Conservation (phyloP, 2,797 vertebrate genomes). For the Falco berigora region DNA sequence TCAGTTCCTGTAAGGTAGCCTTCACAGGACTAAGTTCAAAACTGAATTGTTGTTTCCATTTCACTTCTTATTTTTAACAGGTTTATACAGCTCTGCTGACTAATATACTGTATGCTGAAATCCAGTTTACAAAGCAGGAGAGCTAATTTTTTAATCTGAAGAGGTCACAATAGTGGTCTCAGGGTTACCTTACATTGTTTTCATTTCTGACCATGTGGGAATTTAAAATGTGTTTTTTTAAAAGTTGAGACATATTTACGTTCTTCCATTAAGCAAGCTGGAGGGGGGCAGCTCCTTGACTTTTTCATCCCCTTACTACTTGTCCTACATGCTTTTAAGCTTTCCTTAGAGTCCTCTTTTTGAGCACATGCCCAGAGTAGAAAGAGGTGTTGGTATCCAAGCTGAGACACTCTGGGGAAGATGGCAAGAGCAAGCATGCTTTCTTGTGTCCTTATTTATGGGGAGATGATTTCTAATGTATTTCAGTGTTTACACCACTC, state of each 20-base stretch:
- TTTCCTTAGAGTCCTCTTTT: neutral
- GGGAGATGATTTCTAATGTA: neutral
- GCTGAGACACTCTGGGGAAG: neutral
- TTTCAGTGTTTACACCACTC: neutral
- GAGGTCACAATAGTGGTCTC: neutral
- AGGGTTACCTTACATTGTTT: neutral
- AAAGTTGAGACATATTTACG: neutral
- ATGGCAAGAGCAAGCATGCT: neutral
- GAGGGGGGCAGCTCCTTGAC: neutral
- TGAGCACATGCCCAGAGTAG: neutral
- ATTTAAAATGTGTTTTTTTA: neutral
- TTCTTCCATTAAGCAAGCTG: neutral
- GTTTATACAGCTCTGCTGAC: neutral
- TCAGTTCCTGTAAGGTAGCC: neutral
- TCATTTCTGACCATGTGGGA: neutral
- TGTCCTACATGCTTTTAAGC: neutral
- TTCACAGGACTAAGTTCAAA: neutral
- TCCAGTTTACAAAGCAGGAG: neutral
- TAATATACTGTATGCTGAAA: neutral
- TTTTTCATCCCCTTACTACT: neutral
- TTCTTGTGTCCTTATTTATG: neutral
- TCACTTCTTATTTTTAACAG: neutral
- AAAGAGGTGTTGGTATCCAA: neutral
- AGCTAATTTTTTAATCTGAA: neutral
- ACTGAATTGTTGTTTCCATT: constrained; percentile 1